Base-by-base conservation (phyloP, 92 coral and sea anemone species). In the Epizoanthus illoricatus region DNA sequence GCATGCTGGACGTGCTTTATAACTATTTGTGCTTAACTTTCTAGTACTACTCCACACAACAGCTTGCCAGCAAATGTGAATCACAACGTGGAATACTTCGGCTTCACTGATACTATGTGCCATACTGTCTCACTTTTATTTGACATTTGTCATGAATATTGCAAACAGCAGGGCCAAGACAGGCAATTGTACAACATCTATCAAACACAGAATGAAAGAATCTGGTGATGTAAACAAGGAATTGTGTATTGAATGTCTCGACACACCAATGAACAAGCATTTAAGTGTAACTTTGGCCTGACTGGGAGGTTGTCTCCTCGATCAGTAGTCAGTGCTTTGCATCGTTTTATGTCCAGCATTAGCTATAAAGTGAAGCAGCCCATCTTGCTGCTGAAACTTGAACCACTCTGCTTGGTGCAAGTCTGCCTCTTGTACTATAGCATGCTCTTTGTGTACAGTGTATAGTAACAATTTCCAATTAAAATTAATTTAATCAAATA, bases 1-100 rank as follows among this genome's bases (percentile, higher is more conserved):
- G 71, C 71, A 63, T 78, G 82, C 82, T 47, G 82, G 82, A 24
- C 82, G 49, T 78, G 82, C 71, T 19, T 62, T 17, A 43, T 6
- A 73, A 21, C 8, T 19, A 5, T 43, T 20, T 10, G 41, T 58
- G 21, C 71, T 5, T 23, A 36, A 39, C 40, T 20, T 40, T 65
- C 16, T 15, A 24, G 43, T 47, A 17, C 68, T 57, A 39, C 17
- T 7, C 61, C 28, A 73, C 59, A 39, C 49, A 62, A 40, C 58
- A 62, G 47, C 70, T 61, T 59, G 59, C 39, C 54, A 52, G 11
- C 15, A 9, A 52, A 11, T 52, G 13, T 12, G 56, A 52, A 52
- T 52, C 28, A 4, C 33, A 75, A 59, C 39, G 20, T 17, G 16
- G 81, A 42, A 58, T 40, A 3, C 43, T 66, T 66, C 47, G 7